These are phyloP conservation scores for Perizoma affinitatum DNA, from an alignment of 2,888 invertebrate species.

Conservation along the genomic window DNA sequence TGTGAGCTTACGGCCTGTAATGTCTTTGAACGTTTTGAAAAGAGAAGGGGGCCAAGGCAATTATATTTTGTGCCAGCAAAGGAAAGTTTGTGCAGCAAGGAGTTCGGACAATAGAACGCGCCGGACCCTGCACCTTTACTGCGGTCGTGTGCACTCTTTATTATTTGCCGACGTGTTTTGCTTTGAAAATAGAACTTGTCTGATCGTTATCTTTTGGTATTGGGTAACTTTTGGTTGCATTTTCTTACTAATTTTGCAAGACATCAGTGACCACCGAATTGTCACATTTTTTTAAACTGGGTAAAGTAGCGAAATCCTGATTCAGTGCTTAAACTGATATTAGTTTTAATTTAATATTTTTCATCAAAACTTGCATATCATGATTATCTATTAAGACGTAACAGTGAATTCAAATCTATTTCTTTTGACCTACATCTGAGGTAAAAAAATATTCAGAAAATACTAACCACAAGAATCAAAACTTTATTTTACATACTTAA, in stretches of 20 bases:
- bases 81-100: slow-evolving; percentile 59
- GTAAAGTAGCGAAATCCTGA: no score
- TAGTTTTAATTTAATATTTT: no score
- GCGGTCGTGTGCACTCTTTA: slow-evolving; percentile 70
- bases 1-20: slow-evolving; percentile 41
- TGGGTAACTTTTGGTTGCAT: slow-evolving; percentile 37
- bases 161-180: slow-evolving; percentile 61
- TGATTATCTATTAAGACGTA: no score
- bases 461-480: no score
- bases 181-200: slow-evolving; percentile 57
- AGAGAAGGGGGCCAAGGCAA: slow-evolving; percentile 75
- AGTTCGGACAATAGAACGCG: slow-evolving; percentile 59
- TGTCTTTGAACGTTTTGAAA: slow-evolving; percentile 44
- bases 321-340: no score
- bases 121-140: slow-evolving; percentile 61
- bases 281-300: neutral
- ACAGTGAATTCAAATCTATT: no score
- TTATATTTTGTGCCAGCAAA: slow-evolving; percentile 65
- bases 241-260: slow-evolving; percentile 5
- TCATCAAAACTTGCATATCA: no score
- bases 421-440: no score
- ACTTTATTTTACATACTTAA: no score
- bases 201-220: slow-evolving; percentile 54
- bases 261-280: neutral
- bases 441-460: no score